Percentiles rank a stretch among this genome's conserved stretches.
Evolutionary conservation across 2,113 vertebrate species (phyloP).

Genomic region (Mungos mungo): DNA sequence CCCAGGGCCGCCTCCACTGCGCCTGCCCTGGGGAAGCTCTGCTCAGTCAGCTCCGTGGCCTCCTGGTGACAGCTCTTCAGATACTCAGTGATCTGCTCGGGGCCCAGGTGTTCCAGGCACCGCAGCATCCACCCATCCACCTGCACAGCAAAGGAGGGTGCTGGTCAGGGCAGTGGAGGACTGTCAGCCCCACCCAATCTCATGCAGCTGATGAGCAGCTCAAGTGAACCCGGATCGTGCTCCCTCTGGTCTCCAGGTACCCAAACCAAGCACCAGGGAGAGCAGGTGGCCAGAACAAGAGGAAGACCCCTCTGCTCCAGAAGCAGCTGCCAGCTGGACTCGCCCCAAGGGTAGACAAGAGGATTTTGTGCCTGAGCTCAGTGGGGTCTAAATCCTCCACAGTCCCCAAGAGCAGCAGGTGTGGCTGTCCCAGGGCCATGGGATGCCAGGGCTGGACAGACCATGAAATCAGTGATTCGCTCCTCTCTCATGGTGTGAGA

Average conservation of each 20-base stretch:
- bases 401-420: neutral
- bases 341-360: too few relatives aligned
- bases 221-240: neutral
- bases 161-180: neutral
- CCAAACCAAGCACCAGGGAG: too few relatives aligned
- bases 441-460: neutral
- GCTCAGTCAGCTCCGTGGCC: conserved; percentile 84
- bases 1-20: conserved; percentile 82
- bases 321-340: neutral
- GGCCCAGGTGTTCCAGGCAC: conserved; percentile 80
- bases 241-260: too few relatives aligned
- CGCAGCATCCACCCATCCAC: conserved; percentile 84
- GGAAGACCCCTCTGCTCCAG: neutral
- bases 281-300: neutral
- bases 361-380: neutral
- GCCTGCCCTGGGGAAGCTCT: conserved; percentile 86
- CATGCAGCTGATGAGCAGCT: neutral
- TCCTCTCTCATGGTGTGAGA: too few relatives aligned
- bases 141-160: conserved; percentile 62
- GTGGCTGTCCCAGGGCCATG: neutral
- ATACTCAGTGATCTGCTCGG: conserved; percentile 79
- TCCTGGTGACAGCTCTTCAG: conserved; percentile 84
- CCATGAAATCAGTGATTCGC: neutral
- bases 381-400: neutral
- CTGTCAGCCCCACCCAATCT: neutral